These are phyloP conservation scores for Scaptomyza pallida DNA, from an alignment of 1,140 invertebrate species.

Conservation along the genomic window DNA sequence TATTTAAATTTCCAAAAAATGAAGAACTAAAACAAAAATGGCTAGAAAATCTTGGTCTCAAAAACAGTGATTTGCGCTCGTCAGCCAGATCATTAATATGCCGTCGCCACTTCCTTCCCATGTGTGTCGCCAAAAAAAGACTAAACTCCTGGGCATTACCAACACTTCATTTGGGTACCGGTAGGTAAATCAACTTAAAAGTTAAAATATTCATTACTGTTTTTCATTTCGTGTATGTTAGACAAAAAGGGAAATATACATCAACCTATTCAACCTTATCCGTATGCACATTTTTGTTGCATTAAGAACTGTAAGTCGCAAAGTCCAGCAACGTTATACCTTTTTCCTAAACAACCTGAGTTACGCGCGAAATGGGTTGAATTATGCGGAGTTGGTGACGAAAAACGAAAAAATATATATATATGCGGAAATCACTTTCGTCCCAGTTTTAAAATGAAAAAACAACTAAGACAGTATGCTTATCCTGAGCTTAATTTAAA, in stretches of 20 bases:
- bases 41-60: constrained; percentile 9
- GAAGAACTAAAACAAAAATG: not conserved
- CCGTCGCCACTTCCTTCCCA: constrained; percentile 3
- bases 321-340: not conserved
- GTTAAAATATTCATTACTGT: too few relatives aligned
- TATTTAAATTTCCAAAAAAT: not conserved
- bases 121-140: not conserved
- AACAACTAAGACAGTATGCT: not conserved
- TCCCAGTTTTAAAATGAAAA: not conserved
- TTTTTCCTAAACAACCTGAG: not conserved
- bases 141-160: constrained; percentile 1
- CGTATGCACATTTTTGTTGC: not conserved
- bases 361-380: constrained; percentile 4
- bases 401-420: not conserved
- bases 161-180: constrained; percentile 11
- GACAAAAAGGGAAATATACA: constrained; percentile 17
- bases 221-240: constrained; percentile 6
- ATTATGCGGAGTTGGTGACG: not conserved
- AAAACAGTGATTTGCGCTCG: not conserved
- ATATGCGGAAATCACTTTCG: constrained; percentile 21
- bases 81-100: not conserved
- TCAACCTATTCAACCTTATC: not conserved
- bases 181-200: too few relatives aligned
- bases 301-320: not conserved
- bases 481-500: constrained; percentile 6